Base-by-base conservation (phyloP, 2,113 vertebrate species). In the Oreotragus oreotragus region DNA sequence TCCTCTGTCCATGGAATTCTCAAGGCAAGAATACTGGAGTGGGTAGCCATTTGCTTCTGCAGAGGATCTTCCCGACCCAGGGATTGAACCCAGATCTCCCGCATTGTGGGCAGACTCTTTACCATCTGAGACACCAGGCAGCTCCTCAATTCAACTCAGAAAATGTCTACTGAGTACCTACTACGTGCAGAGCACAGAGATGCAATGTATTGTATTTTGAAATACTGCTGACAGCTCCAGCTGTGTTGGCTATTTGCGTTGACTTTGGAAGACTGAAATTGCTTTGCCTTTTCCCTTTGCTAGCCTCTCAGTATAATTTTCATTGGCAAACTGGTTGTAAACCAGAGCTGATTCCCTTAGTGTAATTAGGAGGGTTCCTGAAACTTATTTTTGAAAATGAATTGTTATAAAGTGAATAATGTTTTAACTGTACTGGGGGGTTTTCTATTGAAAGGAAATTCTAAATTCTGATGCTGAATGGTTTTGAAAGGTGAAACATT, bases 361-460 rank as follows among this genome's bases (percentile, higher is more conserved):
- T 7, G 27, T 14, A 30, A 60, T 7, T 60, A 70, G 23, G 79
- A 84, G 60, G 0, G 7, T 39, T 88, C 80, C 87, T 83, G 58
- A 64, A 95, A 96, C 86, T 62, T 36, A 58, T 93, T 94, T 96
- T 62, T 88, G 58, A 49, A 90, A 94, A 90, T 66, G 30, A 94
- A 88, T 90, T 94, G 49, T 88, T 88, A 79, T 36, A 36, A 88
- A 66, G 64, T 79, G 45, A 91, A 89, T 73, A 66, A 66, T 83
- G 58, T 60, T 88, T 80, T 85, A 87, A 79, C 10, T 73, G 13
- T 60, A 47, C 39, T 49, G 30, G 51, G 70, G 39, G 60, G 33
- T 79, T 83, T 96, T 13, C 89, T 90, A n/a, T 28, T 88, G 57
- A 95, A 93, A 95, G 27, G 66, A 94, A 94, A 49, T 91, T 92